These are phyloP conservation scores for Cisticola juncidis DNA, from an alignment of 2,113 vertebrate species.

Conservation along the genomic window DNA sequence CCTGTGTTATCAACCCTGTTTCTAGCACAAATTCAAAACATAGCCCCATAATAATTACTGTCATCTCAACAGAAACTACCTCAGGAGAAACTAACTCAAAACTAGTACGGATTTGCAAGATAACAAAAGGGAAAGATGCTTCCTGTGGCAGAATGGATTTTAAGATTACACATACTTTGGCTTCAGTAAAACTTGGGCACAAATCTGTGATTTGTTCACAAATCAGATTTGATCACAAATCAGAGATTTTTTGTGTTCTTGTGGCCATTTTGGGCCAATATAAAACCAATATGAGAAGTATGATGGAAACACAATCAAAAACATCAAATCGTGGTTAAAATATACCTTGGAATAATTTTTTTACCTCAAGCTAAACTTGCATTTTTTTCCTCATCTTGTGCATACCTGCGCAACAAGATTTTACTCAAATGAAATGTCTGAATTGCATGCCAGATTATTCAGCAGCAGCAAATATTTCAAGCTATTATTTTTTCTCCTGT, in stretches of 20 bases:
- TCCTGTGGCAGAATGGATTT: neutral
- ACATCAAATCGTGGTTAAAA: neutral
- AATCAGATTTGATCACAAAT: too few relatives aligned
- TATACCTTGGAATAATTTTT: neutral
- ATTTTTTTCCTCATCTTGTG: neutral
- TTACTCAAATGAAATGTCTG: neutral
- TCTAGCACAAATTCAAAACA: neutral
- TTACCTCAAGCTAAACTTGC: neutral
- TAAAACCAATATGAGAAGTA: neutral
- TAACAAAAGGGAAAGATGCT: neutral
- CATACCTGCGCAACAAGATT: neutral
- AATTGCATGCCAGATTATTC: neutral
- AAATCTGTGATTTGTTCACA: neutral
- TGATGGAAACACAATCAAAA: neutral
- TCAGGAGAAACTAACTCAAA: neutral
- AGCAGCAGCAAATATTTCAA: neutral
- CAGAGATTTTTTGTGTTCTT: neutral
- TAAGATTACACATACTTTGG: neutral
- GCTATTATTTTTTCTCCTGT: neutral
- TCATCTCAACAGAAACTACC: neutral
- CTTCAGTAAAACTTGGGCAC: neutral
- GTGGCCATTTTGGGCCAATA: neutral
- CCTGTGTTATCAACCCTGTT: neutral
- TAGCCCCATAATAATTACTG: too few relatives aligned
- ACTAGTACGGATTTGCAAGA: neutral